phyloP scores from a whole-genome alignment of 2,888 invertebrate species.

The Diplolepis rosae region DNA sequence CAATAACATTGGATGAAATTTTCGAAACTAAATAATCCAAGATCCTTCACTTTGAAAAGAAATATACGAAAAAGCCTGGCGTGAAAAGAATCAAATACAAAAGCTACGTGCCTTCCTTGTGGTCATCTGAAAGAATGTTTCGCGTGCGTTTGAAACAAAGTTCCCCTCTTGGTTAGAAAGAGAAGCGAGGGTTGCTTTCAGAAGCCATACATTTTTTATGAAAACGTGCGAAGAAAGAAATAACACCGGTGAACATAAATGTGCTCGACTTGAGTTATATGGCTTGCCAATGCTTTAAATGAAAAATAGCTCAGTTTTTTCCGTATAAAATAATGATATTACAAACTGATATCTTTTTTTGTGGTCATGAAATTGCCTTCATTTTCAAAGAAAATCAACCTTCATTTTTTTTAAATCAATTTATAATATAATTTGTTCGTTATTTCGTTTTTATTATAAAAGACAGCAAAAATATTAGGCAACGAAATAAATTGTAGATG shows the following conservation, averaged over 20 bases:
- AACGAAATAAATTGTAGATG: background rate
- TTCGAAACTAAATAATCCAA: too few relatives aligned
- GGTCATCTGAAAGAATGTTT: constrained; percentile 18
- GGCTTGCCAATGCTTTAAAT: constrained; percentile 3
- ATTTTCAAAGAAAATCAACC: background rate
- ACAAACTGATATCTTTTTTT: constrained; percentile 3
- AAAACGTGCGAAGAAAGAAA: constrained; percentile 21
- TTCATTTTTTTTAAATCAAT: background rate
- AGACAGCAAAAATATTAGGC: background rate
- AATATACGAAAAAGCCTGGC: background rate
- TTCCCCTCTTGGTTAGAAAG: background rate
- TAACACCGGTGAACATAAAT: constrained; percentile 10
- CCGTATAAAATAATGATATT: constrained; percentile 6
- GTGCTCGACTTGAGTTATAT: background rate
- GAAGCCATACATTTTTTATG: constrained; percentile 19
- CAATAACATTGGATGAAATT: too few relatives aligned
- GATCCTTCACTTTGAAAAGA: background rate
- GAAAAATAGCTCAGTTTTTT: background rate
- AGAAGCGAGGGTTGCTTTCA: background rate
- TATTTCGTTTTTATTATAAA: background rate
- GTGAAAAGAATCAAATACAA: constrained; percentile 4
- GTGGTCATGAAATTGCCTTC: background rate
- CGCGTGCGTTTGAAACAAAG: constrained; percentile 3
- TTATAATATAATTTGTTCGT: background rate
- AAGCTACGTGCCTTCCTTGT: constrained; percentile 14